Evolutionary conservation across 2,113 vertebrate genomes (phyloP).

Genomic region (Dromaius novaehollandiae): DNA sequence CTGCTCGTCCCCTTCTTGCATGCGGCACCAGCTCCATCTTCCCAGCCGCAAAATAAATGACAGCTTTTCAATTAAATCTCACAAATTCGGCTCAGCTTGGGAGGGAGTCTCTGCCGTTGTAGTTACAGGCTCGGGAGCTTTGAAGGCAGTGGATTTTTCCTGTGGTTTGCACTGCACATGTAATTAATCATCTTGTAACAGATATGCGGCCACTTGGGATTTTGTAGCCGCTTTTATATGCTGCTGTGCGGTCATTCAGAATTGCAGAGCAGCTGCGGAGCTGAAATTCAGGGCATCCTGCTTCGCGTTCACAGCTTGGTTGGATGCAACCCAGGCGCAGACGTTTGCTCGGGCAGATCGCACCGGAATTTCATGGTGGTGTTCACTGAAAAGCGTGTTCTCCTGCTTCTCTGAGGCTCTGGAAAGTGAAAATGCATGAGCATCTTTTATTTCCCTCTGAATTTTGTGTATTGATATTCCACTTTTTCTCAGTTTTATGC

Average conservation of each 20-base stretch:
- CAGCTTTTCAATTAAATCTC: background rate
- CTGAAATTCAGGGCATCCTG: background rate
- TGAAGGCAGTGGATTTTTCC: background rate
- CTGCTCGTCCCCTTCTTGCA: background rate
- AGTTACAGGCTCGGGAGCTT: background rate
- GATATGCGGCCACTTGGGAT: accelerated
- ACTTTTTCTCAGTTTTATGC: background rate
- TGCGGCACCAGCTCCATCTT: background rate
- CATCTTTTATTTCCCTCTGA: background rate
- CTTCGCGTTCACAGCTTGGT: background rate
- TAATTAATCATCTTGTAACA: background rate
- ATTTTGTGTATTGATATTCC: background rate
- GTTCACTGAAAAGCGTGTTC: background rate
- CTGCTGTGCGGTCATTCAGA: background rate
- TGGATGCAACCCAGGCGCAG: background rate
- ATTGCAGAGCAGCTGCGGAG: background rate
- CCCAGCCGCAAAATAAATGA: accelerated
- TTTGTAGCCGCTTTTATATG: background rate
- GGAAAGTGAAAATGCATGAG: background rate
- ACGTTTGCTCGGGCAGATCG: background rate
- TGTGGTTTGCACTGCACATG: background rate
- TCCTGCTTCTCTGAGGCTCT: background rate
- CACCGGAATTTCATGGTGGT: background rate
- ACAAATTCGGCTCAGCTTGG: background rate
- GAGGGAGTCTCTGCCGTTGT: background rate